Base-by-base conservation (phyloP, 2,113 vertebrate species). In the Pampusana beccarii region DNA sequence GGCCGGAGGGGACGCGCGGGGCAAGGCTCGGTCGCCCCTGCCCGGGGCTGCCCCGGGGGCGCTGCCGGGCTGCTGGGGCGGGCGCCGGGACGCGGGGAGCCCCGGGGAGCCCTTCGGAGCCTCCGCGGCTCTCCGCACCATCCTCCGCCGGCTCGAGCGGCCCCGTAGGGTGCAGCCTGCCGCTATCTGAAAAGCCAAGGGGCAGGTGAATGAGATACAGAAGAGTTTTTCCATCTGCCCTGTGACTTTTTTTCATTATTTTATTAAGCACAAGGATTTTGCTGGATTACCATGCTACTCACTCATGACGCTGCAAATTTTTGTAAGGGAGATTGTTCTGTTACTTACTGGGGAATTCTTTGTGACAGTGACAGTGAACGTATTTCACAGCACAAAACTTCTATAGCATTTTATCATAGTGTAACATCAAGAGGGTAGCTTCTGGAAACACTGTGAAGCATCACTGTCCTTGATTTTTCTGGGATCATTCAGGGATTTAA, bases 131-230 rank as follows among this genome's bases (percentile, higher is more conserved):
- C 40, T 44, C 62, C 38, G 36, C 38, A 26, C 26, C 20, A 36
- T 36, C 38, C 62, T 5, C 26, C 13, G 13, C 28, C 36, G 28
- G 9, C 40, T 20, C 40, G 3, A 46, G 31, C 36, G 16, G 17
- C 29, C 28, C 64, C 42, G 4, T 18, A 36, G 61, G 36, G 61
- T 40, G 61, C 61, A 50, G 13, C 48, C 48, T 1, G 2, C 53
- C 17, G 7, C 25, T 62, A 60, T 33, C 46, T 51, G 86, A 60
- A 54, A 36, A 90, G 73, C 48, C 54, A 82, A 81, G 71, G 84
- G 65, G 73, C 73, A 90, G 81, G 73, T 92, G 89, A 91, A 94
- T 84, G 84, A 91, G 84, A 91, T 94, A 89, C 87, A 79, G 46
- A 85, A 53, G 64, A 84, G 80, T 44, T 85, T 66, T 93, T 79